Conservation (phyloP, 2,888 invertebrate genomes). For the Drosophila borborema region DNA sequence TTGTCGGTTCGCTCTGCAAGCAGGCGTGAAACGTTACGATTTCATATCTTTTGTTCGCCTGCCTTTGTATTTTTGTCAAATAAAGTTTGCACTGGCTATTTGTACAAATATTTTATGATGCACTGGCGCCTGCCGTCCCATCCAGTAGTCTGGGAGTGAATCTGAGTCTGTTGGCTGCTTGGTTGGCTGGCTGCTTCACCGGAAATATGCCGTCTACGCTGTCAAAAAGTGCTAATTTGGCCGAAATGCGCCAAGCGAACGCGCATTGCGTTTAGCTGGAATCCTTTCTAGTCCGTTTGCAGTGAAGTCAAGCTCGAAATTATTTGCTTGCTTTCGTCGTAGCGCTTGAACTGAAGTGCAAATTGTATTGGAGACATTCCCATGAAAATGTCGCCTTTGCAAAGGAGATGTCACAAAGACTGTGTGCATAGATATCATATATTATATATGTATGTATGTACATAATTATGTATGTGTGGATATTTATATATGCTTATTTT, state of each 20-base stretch:
- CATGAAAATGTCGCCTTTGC: constrained; percentile 22
- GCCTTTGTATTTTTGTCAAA: constrained; percentile 34
- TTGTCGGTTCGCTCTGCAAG: constrained; percentile 59
- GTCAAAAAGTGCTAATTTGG: constrained; percentile 58
- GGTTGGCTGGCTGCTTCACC: constrained; percentile 30
- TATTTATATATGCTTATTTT: constrained; percentile 1
- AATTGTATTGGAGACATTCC: constrained; percentile 47
- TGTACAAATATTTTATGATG: constrained; percentile 65
- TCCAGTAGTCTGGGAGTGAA: constrained; percentile 23
- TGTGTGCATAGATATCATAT: not conserved
- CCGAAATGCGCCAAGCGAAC: constrained; percentile 49
- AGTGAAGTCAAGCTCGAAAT: constrained; percentile 71
- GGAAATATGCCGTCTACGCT: constrained; percentile 64
- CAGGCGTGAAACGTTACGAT: constrained; percentile 76
- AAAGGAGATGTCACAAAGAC: not conserved
- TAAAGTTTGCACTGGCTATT: constrained; percentile 47
- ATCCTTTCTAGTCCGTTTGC: constrained; percentile 67
- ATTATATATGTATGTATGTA: not conserved
- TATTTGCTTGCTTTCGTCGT: constrained; percentile 50
- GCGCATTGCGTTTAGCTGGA: constrained; percentile 43
- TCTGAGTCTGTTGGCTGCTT: not conserved
- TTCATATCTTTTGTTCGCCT: constrained; percentile 68
- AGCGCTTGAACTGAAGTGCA: constrained; percentile 57
- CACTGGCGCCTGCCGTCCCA: constrained; percentile 58
- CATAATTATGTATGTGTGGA: not conserved